phyloP scores from a whole-genome alignment of 2,888 invertebrate species.

The Lochmaea crataegi region DNA sequence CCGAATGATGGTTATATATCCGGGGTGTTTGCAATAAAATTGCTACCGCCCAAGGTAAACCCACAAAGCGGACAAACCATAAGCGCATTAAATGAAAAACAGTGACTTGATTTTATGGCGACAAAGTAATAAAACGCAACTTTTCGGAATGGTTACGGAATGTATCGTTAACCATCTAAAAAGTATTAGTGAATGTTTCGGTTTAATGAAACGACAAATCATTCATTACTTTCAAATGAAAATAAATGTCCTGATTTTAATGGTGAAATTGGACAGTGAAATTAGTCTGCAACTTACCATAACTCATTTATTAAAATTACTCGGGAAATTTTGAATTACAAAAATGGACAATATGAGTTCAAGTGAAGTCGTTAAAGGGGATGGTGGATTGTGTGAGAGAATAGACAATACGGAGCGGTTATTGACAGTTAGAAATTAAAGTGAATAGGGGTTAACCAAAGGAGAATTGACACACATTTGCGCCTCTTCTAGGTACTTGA shows the following conservation, averaged over 20 bases:
- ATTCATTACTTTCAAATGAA: background rate
- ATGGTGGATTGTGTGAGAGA: too few relatives aligned
- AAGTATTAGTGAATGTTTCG: conserved; percentile 10
- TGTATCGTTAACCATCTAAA: background rate
- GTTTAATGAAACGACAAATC: conserved; percentile 25
- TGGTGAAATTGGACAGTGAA: background rate
- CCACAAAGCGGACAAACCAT: conserved; percentile 20
- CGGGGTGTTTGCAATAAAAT: background rate
- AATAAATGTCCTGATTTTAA: background rate
- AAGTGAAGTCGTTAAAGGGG: too few relatives aligned
- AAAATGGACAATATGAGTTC: background rate
- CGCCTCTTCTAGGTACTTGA: too few relatives aligned
- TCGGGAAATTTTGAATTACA: background rate
- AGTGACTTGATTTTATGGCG: conserved; percentile 25
- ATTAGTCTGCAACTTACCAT: background rate
- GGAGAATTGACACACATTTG: too few relatives aligned
- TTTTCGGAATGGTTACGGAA: conserved; percentile 8
- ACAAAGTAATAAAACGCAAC: conserved; percentile 22
- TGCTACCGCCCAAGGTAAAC: conserved; percentile 5
- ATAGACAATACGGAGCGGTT: too few relatives aligned
- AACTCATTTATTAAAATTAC: too few relatives aligned
- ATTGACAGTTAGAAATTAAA: too few relatives aligned
- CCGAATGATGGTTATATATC: background rate
- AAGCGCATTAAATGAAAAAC: conserved; percentile 26
- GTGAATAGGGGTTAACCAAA: too few relatives aligned